phyloP scores from a whole-genome alignment of 2,113 vertebrate species.

The Danionella cerebrum region DNA sequence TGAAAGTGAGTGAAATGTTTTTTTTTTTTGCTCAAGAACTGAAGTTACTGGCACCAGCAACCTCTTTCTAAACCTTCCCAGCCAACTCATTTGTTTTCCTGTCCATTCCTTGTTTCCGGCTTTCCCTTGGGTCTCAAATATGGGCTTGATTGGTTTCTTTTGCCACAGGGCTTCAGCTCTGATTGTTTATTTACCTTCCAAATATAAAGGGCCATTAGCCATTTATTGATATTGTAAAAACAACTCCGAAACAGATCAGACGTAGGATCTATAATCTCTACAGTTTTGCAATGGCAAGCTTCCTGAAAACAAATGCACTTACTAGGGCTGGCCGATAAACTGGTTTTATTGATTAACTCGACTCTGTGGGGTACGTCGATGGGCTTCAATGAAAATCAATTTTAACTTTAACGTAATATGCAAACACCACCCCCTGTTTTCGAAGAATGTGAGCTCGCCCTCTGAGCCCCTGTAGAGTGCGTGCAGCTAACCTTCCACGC shows the following conservation, averaged over 20 bases:
- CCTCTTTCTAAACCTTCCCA: not conserved
- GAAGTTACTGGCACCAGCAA: conserved; percentile 4
- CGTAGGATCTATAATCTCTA: too few species aligned
- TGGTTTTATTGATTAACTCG: too few species aligned
- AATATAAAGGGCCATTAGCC: not conserved
- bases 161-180: not conserved
- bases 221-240: conserved; percentile 10
- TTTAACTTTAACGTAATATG: too few species aligned
- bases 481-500: too few species aligned
- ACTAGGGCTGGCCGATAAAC: too few species aligned
- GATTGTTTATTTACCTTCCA: conserved; percentile 9
- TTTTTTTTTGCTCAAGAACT: not conserved
- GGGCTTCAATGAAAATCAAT: too few species aligned
- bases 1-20: conserved; percentile 7
- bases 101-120: not conserved
- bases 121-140: conserved; percentile 15
- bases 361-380: too few species aligned
- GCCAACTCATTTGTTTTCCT: conserved; percentile 26
- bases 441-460: too few species aligned
- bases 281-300: too few species aligned
- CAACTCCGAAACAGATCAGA: not conserved
- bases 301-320: too few species aligned
- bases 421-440: too few species aligned
- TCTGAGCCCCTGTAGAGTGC: too few species aligned
- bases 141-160: conserved; percentile 9